Evolutionary conservation across 2,113 vertebrate species (phyloP).

Genomic region (Pseudorasbora parva): DNA sequence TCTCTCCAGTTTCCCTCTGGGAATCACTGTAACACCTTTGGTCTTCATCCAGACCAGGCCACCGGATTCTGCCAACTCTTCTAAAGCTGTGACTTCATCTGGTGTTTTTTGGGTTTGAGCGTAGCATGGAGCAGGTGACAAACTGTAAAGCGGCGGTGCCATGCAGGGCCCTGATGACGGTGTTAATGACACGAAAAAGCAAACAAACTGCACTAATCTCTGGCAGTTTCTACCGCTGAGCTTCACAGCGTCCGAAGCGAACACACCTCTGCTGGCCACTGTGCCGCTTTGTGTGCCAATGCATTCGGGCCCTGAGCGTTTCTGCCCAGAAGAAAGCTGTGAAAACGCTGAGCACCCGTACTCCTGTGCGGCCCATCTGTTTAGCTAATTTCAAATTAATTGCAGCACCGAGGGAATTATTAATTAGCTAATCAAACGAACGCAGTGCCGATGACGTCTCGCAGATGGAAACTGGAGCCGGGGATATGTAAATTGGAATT

Average conservation of each 20-base stretch:
- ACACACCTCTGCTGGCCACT: not conserved
- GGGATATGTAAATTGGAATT: conserved; percentile 91
- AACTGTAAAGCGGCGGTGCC: conserved; percentile 37
- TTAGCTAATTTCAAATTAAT: conserved; percentile 77
- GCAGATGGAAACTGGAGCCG: conserved; percentile 73
- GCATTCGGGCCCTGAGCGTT: not conserved
- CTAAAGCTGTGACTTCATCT: conserved; percentile 9
- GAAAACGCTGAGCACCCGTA: conserved; percentile 19
- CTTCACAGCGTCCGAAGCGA: conserved; percentile 49
- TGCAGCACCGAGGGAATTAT: conserved; percentile 72
- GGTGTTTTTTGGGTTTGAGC: not conserved
- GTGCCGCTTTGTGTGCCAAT: not conserved
- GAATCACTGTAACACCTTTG: not conserved
- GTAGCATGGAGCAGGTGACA: conserved; percentile 61
- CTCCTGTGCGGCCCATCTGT: conserved; percentile 58
- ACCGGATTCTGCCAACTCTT: conserved; percentile 1
- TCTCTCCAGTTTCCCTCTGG: not conserved
- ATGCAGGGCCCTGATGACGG: conserved; percentile 53
- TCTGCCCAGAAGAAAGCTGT: conserved; percentile 36
- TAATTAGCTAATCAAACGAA: conserved; percentile 87
- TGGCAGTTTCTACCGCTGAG: conserved; percentile 63
- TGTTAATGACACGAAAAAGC: conserved; percentile 63
- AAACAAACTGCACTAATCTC: conserved; percentile 70
- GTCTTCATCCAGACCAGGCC: not conserved
- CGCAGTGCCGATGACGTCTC: conserved; percentile 67